A percentile compares a stretch with the other conserved stretches of the same genome.
These are phyloP conservation scores for Tichodroma muraria DNA, from an alignment of 2,113 vertebrate genomes.

Conservation along the genomic window DNA sequence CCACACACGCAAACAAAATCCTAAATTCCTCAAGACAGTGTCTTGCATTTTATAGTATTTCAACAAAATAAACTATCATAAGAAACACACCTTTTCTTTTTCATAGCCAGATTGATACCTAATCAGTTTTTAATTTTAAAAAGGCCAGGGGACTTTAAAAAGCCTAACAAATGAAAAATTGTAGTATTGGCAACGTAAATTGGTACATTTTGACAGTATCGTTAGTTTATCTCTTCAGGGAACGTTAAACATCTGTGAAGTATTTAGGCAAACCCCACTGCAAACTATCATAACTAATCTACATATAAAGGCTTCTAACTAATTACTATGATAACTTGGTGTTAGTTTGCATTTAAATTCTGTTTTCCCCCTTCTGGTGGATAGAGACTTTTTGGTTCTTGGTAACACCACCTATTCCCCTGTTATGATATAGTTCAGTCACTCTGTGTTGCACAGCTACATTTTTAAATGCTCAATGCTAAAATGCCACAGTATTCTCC, in stretches of 20 bases:
- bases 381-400: neutral
- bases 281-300: neutral
- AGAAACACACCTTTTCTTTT: neutral
- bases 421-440: rapidly evolving
- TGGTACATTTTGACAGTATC: neutral
- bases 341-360: neutral
- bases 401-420: rapidly evolving
- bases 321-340: neutral
- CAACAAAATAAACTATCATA: neutral
- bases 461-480: neutral
- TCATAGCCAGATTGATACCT: rapidly evolving
- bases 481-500: neutral
- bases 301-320: neutral
- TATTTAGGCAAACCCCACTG: neutral
- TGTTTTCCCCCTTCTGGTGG: rapidly evolving
- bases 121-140: neutral
- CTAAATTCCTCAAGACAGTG: rapidly evolving
- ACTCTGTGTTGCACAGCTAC: neutral
- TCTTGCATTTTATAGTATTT: neutral
- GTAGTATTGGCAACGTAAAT: neutral
- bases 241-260: neutral
- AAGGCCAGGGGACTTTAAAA: neutral
- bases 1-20: rapidly evolving
- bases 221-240: neutral
- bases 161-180: neutral